Evolutionary conservation across 2,797 vertebrate genomes (phyloP).

Genomic region (Malurus leucopterus): DNA sequence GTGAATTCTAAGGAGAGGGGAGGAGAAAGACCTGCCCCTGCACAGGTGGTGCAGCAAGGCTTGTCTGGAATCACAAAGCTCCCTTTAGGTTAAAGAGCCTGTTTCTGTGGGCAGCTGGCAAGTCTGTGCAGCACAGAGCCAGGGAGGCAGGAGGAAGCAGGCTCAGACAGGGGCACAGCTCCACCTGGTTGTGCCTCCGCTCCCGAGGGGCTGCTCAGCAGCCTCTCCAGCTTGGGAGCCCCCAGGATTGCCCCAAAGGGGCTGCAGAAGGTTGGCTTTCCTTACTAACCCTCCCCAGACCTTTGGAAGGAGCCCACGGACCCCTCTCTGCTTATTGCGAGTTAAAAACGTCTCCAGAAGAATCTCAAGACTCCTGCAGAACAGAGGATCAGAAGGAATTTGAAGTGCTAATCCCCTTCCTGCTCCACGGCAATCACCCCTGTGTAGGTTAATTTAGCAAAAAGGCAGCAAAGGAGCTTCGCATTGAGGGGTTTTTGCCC

Average conservation of each 20-base stretch:
- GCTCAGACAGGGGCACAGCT: background rate
- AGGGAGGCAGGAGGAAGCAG: background rate
- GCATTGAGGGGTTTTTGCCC: fast-evolving
- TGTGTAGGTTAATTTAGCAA: background rate
- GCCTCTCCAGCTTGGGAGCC: background rate
- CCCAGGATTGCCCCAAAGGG: background rate
- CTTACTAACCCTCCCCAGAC: background rate
- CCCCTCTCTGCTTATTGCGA: background rate
- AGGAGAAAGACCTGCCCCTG: constrained; percentile 7
- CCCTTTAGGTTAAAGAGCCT: background rate
- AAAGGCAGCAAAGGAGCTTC: background rate
- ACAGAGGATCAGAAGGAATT: constrained; percentile 2
- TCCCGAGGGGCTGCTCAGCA: background rate
- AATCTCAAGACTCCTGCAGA: background rate
- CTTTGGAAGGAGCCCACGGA: background rate
- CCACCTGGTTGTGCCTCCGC: background rate
- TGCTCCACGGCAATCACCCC: background rate
- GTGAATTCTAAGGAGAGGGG: background rate
- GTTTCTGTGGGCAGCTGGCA: constrained; percentile 15
- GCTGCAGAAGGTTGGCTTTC: background rate
- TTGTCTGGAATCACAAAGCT: background rate
- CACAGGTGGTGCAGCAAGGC: background rate
- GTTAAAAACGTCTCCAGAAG: background rate
- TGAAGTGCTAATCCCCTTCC: background rate
- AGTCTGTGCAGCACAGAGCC: background rate